Percentiles rank a stretch among this genome's conserved stretches.
Evolutionary conservation across 2,797 vertebrate species (phyloP).

Genomic region (Geranospiza caerulescens): DNA sequence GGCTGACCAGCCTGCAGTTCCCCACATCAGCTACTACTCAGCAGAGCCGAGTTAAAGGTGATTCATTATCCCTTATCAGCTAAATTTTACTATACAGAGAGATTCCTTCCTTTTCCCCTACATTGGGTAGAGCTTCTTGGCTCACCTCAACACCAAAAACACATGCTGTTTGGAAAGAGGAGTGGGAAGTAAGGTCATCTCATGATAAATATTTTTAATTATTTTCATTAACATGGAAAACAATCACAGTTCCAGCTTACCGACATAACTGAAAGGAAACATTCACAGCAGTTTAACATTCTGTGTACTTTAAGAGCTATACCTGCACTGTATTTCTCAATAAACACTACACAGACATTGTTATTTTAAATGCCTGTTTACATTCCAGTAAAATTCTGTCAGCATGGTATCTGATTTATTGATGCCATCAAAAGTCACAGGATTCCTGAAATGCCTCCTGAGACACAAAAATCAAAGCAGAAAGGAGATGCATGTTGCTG

Average conservation of each 20-base stretch:
- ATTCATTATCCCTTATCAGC: conserved; percentile 65
- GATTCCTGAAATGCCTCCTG: conserved; percentile 57
- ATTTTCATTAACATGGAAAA: background rate
- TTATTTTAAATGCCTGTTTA: conserved; percentile 48
- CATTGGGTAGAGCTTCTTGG: background rate
- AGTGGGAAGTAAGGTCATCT: conserved; percentile 2
- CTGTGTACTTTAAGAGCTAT: background rate
- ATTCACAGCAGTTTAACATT: background rate
- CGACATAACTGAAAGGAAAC: background rate
- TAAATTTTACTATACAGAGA: conserved; percentile 24
- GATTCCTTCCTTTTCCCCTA: conserved; percentile 67
- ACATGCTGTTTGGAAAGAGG: background rate
- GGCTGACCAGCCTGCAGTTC: background rate
- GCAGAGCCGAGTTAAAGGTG: background rate
- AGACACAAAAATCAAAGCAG: conserved; percentile 11
- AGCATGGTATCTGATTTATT: conserved; percentile 54
- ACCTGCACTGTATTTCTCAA: background rate
- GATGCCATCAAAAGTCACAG: conserved; percentile 62
- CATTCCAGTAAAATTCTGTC: conserved; percentile 60
- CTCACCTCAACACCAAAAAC: background rate
- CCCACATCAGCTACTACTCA: background rate
- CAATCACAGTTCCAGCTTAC: background rate
- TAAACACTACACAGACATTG: background rate
- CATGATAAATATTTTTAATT: background rate
- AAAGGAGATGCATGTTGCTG: background rate